Percentiles rank a stretch among this genome's conserved stretches.
phyloP scores from a whole-genome alignment of 2,113 vertebrate genomes.

The Micromys minutus region DNA sequence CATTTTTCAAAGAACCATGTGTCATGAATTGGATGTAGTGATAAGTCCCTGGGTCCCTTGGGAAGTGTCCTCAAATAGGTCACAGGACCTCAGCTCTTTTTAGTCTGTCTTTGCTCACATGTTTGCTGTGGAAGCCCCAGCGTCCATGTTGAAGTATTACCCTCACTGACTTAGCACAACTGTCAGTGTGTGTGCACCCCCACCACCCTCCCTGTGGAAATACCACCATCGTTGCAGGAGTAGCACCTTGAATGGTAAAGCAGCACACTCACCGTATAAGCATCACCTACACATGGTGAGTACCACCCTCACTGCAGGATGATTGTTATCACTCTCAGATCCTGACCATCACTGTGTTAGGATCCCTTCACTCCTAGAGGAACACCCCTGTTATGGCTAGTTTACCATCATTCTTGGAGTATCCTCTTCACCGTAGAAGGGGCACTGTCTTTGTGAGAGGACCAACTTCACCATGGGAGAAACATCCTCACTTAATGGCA shows the following conservation, averaged over 20 bases:
- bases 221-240: not conserved
- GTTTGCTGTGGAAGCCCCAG: fast-evolving
- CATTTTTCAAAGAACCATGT: not conserved
- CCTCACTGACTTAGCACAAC: not conserved
- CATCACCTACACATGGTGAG: too few relatives aligned
- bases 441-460: not conserved
- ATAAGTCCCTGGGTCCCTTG: not conserved
- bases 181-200: not conserved
- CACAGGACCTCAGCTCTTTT: not conserved
- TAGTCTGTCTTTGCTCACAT: not conserved
- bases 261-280: not conserved
- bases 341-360: not conserved
- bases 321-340: not conserved
- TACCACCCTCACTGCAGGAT: not conserved
- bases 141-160: not conserved
- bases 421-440: fast-evolving
- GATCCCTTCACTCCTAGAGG: too few relatives aligned
- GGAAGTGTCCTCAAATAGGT: not conserved
- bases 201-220: too few relatives aligned
- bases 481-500: not conserved
- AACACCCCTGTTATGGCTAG: not conserved
- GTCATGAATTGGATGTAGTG: not conserved
- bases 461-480: not conserved
- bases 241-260: not conserved
- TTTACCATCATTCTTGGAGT: not conserved